Conservation (phyloP, 2,113 vertebrate species). For the Tyrannus savana region DNA sequence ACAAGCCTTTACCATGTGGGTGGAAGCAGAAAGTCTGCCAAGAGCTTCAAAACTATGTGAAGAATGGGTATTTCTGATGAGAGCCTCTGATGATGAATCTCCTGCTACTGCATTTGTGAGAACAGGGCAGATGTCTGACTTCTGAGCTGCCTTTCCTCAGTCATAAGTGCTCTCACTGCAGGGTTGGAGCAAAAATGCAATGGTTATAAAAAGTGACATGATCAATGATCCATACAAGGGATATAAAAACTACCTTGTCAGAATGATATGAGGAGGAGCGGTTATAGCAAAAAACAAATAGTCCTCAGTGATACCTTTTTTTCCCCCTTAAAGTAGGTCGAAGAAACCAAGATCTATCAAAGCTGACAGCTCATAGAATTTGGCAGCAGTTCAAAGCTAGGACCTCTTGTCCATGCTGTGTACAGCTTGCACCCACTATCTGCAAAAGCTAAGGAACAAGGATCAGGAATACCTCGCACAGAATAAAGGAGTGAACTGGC, state of each 20-base stretch:
- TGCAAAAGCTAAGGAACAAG: not conserved
- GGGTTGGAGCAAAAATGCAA: not conserved
- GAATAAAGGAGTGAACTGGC: not conserved
- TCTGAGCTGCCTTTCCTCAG: not conserved
- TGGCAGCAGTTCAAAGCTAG: constrained; percentile 18
- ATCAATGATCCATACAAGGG: not conserved
- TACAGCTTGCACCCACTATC: not conserved
- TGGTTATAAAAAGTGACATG: not conserved
- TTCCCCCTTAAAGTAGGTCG: not conserved
- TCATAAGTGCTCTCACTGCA: not conserved
- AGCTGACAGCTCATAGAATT: constrained; percentile 6
- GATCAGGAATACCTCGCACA: rapidly evolving
- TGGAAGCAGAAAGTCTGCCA: constrained; percentile 44
- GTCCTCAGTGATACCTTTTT: not conserved
- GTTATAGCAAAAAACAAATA: not conserved
- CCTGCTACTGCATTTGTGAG: not conserved
- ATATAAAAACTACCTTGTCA: not conserved
- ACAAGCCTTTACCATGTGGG: not conserved
- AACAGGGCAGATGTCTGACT: not conserved
- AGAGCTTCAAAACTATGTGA: constrained; percentile 26
- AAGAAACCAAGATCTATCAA: not conserved
- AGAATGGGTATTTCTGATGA: constrained; percentile 40
- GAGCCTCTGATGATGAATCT: constrained; percentile 17
- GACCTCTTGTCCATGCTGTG: not conserved
- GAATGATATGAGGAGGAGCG: not conserved